Evolutionary conservation across 2,797 vertebrate genomes (phyloP), one percentile per base, ranked within the genome.

Genomic region (Pangasius larnaudii): DNA sequence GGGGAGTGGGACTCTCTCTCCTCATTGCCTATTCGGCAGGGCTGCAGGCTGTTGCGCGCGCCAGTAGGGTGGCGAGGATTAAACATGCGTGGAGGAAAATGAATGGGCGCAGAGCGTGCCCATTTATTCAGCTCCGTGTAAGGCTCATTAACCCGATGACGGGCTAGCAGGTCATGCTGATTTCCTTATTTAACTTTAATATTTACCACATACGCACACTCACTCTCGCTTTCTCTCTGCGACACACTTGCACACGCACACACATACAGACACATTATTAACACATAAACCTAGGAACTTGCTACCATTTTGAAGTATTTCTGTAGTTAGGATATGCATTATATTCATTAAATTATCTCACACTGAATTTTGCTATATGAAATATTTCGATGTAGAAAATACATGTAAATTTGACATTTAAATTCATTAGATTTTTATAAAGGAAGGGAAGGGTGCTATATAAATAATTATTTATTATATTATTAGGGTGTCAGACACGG

Each of bases 31-130:
- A 93, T 92, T 90, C 92, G 84, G 92, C 92, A 96, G 96, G 96
- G 93, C 91, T 96, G 89, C 96, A 96, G 96, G 96, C 96, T 97
- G 96, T 97, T 96, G 96, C 95, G 89, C 92, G 24, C 94, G 94
- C 94, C 94, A 94, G 95, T 93, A 93, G 94, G 93, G 94, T 93
- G 94, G 94, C 93, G 94, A 94, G 94, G 94, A 97, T 96, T 95
- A 96, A 97, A 97, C 96, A 97, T 97, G 96, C 96, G 96, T 96
- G 95, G 89, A 63, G 84, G 87, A 85, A 92, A 92, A 90, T 92
- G 95, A 97, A 96, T 96, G 94, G 93, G 94, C 42, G 94, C 91
- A 95, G 95, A 96, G 95, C 91, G 96, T 97, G 96, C 96, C 96
- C 94, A 95, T 95, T 95, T 96, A 96, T 96, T 95, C 93, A 94